Percentiles rank a stretch among this genome's conserved stretches.
These are phyloP conservation scores for Umimayanthus kanabou DNA, from an alignment of 92 coral and sea anemone species.

Conservation along the genomic window DNA sequence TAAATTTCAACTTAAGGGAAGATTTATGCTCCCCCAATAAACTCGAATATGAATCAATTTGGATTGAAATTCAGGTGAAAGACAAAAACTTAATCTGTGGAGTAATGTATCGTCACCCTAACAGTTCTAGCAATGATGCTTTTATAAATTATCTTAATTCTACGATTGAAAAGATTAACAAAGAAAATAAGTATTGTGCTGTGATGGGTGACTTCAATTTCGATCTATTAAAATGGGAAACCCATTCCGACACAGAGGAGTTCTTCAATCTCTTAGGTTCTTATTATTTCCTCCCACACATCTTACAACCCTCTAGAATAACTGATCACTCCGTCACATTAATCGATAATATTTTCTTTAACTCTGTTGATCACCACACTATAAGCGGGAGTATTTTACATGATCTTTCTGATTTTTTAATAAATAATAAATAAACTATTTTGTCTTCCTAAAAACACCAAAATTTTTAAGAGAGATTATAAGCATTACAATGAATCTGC, in stretches of 20 bases:
- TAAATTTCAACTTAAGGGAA: conserved; percentile 2
- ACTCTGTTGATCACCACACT: background rate
- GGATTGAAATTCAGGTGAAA: background rate
- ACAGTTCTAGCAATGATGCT: background rate
- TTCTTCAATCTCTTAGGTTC: too few species aligned
- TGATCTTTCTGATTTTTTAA: background rate
- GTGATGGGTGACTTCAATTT: too few species aligned
- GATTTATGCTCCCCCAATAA: background rate
- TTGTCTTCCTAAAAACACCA: too few species aligned
- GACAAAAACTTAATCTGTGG: background rate
- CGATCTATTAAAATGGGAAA: conserved; percentile 6
- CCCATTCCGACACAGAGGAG: background rate
- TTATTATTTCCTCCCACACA: background rate
- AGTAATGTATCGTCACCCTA: background rate
- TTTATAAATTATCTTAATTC: background rate
- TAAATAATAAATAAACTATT: too few species aligned
- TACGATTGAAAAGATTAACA: too few species aligned
- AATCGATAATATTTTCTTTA: too few species aligned
- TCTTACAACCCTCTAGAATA: background rate
- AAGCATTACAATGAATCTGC: too few species aligned
- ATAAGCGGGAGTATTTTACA: conserved; percentile 5
- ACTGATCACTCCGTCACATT: background rate
- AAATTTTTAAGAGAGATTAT: too few species aligned
- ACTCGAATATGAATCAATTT: background rate
- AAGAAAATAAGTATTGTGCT: too few species aligned